A percentile compares a stretch with the other conserved stretches of the same genome.
Evolutionary conservation across 2,113 vertebrate species (phyloP).

Genomic region (Anseranas semipalmata): DNA sequence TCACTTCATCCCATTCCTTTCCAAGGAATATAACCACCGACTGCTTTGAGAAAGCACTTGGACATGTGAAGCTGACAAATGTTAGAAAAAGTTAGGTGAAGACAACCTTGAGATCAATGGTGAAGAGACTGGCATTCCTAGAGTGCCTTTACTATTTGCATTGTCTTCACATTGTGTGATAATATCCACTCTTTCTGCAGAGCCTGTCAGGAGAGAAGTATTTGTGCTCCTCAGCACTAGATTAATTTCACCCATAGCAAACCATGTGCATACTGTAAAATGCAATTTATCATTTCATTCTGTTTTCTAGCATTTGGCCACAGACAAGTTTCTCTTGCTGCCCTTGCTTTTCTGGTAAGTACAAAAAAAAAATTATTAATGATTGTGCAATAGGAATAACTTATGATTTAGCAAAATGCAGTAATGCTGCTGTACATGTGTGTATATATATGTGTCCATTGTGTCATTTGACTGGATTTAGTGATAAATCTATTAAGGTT

Average conservation of each 20-base stretch:
- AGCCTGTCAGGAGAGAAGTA: neutral
- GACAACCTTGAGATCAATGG: neutral
- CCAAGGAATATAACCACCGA: neutral
- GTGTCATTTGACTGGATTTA: neutral
- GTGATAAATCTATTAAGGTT: neutral
- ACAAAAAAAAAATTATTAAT: neutral
- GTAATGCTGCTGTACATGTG: neutral
- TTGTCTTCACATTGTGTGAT: neutral
- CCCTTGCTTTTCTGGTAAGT: slow-evolving; percentile 82
- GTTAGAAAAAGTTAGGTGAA: neutral
- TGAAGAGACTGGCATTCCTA: neutral
- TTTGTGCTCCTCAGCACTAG: neutral
- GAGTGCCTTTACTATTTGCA: neutral
- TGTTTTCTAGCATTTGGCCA: slow-evolving; percentile 78
- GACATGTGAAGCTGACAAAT: neutral
- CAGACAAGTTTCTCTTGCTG: slow-evolving; percentile 76
- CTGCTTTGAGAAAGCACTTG: neutral
- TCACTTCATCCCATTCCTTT: neutral
- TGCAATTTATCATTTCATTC: slow-evolving; percentile 44
- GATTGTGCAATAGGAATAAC: neutral
- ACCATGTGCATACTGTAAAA: neutral
- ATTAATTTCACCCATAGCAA: slow-evolving; percentile 11
- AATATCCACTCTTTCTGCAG: neutral
- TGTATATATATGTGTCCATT: neutral
- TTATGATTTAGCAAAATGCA: neutral